Evolutionary conservation across 2,888 invertebrate species (phyloP).

Genomic region (Molanna angustata): DNA sequence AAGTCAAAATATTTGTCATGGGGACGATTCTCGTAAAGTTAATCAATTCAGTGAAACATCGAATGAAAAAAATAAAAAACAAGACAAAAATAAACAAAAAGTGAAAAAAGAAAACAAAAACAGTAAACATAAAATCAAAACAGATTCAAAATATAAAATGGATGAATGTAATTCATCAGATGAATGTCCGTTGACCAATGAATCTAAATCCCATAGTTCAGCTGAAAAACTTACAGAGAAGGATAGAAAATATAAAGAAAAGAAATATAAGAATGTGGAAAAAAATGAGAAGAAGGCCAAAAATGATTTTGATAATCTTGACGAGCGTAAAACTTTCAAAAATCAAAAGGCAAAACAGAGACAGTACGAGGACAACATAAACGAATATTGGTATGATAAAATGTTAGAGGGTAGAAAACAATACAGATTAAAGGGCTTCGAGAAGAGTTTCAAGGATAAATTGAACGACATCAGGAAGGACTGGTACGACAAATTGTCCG

Average conservation of each 20-base stretch:
- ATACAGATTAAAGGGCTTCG: neutral
- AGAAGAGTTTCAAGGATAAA: conserved; percentile 8
- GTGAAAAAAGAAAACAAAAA: conserved; percentile 1
- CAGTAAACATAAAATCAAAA: neutral
- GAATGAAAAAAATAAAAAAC: neutral
- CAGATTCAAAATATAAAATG: conserved; percentile 31
- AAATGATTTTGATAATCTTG: no score
- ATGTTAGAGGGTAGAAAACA: no score
- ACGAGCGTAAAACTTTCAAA: no score
- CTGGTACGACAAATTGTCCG: conserved; percentile 47
- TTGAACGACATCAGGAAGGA: conserved; percentile 29
- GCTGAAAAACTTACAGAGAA: conserved; percentile 41
- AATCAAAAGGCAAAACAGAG: neutral
- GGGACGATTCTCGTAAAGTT: neutral
- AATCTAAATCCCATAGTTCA: no score
- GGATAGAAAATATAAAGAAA: conserved; percentile 14
- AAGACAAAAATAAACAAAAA: neutral
- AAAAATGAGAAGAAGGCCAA: no score
- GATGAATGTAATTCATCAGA: no score
- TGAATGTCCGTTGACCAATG: no score
- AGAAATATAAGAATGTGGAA: no score
- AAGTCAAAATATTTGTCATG: neutral
- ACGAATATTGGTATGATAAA: no score
- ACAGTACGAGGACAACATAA: neutral
- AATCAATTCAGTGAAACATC: no score